These are phyloP conservation scores for Alca torda DNA, from an alignment of 2,797 vertebrate species.

Conservation along the genomic window DNA sequence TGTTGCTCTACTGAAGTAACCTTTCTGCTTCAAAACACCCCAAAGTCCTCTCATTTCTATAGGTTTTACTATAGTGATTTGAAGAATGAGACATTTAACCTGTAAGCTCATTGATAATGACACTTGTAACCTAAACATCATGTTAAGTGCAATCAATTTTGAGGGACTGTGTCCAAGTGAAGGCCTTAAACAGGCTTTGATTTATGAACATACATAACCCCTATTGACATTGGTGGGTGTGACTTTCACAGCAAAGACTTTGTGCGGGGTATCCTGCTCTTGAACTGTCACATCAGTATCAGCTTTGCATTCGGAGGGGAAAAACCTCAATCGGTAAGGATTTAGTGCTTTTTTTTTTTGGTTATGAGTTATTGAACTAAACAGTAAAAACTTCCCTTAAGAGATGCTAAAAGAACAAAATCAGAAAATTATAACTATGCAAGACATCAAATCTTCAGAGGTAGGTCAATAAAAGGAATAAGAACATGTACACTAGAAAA, in stretches of 20 bases:
- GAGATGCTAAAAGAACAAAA: background rate
- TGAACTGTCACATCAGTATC: background rate
- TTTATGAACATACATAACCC: background rate
- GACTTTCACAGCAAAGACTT: background rate
- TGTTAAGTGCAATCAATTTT: background rate
- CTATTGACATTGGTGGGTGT: background rate
- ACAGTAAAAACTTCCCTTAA: background rate
- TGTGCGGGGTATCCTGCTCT: background rate
- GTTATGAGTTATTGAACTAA: background rate
- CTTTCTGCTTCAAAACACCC: background rate
- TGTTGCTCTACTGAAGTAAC: background rate
- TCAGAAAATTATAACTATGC: background rate
- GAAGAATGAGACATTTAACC: background rate
- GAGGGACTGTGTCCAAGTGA: background rate
- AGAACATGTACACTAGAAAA: background rate
- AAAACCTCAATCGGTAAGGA: background rate
- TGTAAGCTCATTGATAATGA: background rate
- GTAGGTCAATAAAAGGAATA: background rate
- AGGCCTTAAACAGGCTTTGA: background rate
- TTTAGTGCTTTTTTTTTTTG: background rate
- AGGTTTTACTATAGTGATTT: background rate
- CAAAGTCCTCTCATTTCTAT: background rate
- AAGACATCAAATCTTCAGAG: background rate
- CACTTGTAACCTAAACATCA: background rate
- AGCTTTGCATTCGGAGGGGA: background rate